Evolutionary conservation across 2,888 invertebrate genomes (phyloP).

Genomic region (Byasa hedistus): DNA sequence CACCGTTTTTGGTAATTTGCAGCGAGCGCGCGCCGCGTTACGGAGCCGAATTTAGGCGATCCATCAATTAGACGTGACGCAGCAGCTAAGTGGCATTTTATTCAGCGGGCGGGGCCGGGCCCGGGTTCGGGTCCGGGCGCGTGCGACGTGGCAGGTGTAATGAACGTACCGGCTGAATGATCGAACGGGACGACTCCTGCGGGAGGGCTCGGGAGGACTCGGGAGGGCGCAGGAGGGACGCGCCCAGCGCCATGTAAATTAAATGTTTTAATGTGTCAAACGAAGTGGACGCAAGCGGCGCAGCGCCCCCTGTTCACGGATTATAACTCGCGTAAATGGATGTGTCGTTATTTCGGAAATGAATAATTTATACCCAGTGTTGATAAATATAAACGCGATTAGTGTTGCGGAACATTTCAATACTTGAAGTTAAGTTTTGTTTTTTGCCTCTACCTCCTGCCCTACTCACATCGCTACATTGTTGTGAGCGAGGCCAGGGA

Average conservation of each 20-base stretch:
- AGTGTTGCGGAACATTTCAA: too few species aligned
- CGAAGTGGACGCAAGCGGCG: neutral
- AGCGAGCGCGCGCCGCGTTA: neutral
- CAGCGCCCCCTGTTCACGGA: too few species aligned
- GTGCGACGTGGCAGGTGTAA: conserved; percentile 27
- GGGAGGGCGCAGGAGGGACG: conserved; percentile 5
- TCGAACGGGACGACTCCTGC: conserved; percentile 26
- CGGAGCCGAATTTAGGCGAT: conserved; percentile 24
- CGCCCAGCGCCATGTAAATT: conserved; percentile 13
- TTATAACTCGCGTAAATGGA: too few species aligned
- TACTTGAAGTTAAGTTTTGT: too few species aligned
- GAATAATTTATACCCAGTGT: too few species aligned
- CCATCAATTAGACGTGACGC: conserved; percentile 34
- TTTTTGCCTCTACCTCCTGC: too few species aligned
- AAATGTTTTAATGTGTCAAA: conserved; percentile 24
- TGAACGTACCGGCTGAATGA: conserved; percentile 28
- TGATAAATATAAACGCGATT: too few species aligned
- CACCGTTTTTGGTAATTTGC: too few species aligned
- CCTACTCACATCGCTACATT: too few species aligned
- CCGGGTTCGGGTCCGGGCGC: conserved; percentile 5
- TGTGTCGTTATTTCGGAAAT: too few species aligned
- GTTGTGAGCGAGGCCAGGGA: too few species aligned
- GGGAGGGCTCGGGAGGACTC: neutral
- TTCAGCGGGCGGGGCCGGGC: conserved; percentile 27
- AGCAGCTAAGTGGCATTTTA: conserved; percentile 32